Base-by-base conservation (phyloP, 2,113 vertebrate species). In the Periophthalmodon schlosseri region DNA sequence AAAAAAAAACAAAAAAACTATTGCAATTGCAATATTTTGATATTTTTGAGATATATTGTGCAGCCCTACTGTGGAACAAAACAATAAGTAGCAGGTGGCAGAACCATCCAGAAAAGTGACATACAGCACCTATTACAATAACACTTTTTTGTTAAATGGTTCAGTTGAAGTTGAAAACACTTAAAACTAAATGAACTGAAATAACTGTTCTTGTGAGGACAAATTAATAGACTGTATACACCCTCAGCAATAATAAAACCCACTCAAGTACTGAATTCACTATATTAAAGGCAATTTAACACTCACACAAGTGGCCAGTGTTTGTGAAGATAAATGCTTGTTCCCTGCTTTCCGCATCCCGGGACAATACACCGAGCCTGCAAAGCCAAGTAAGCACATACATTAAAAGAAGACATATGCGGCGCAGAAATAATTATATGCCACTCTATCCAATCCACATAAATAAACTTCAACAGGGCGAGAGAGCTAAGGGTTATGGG, bases 371-470 rank as follows among this genome's bases (percentile, higher is more conserved):
- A 67, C 85, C 61, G 14, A 78, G 80, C 70, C 64, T 70, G 86
- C 83, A 83, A n/a, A 84, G 61, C 23, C 80, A 83, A 86, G 88
- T 88, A 92, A 91, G 91, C 56, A 69, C 84, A 88, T 92, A 92
- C 92, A 93, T 44, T 92, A 93, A 89, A 80, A 92, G 86, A 90
- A 84, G 88, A 91, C 81, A 88, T 88, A 90, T 86, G 86, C 88
- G 89, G 91, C 16, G 24, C 78, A 49, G 77, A 80, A 91, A 91
- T 92, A 92, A 93, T 93, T 88, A 91, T 69, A 85, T 74, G 81
- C 80, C 90, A 90, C 92, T 92, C 91, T 84, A 77, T 92, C 87
- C 91, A 91, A 91, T 93, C 92, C 91, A 91, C 91, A 93, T 92
- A 94, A 94, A 94, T 93, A 94, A 94, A 93, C 90, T 46, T 66